phyloP scores from a whole-genome alignment of 2,797 vertebrate species.

The Rachycentron canadum region DNA sequence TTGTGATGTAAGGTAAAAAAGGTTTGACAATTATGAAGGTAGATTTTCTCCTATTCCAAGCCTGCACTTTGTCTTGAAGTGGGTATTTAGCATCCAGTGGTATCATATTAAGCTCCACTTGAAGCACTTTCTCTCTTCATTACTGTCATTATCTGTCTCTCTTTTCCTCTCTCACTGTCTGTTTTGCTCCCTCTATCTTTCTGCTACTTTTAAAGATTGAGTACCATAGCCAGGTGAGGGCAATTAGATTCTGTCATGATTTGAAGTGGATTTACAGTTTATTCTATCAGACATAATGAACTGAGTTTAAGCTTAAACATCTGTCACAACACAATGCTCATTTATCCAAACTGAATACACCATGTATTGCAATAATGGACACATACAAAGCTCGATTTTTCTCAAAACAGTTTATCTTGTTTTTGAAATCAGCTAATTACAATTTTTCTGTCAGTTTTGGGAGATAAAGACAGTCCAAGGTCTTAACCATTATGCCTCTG shows the following conservation, averaged over 20 bases:
- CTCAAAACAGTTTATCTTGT: slow-evolving; percentile 13
- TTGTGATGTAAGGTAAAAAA: background rate
- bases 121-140: slow-evolving; percentile 22
- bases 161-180: background rate
- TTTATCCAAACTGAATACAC: slow-evolving; percentile 8
- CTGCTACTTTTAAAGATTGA: slow-evolving; percentile 16
- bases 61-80: slow-evolving; percentile 23
- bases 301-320: background rate
- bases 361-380: background rate
- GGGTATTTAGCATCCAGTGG: slow-evolving; percentile 42
- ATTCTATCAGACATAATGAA: slow-evolving; percentile 14
- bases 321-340: background rate
- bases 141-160: slow-evolving; percentile 20
- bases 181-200: background rate
- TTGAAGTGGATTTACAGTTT: slow-evolving; percentile 25
- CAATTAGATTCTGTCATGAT: slow-evolving; percentile 9
- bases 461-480: slow-evolving; percentile 13
- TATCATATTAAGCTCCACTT: slow-evolving; percentile 45
- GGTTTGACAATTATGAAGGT: slow-evolving; percentile 22
- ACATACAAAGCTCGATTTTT: slow-evolving; percentile 10
- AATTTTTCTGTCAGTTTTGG: slow-evolving; percentile 19
- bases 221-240: slow-evolving; percentile 7
- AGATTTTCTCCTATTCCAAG: slow-evolving; percentile 9
- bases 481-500: slow-evolving; percentile 19
- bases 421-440: slow-evolving; percentile 35